phyloP scores from a whole-genome alignment of 1,140 invertebrate genomes.

The Vanessa atalanta region DNA sequence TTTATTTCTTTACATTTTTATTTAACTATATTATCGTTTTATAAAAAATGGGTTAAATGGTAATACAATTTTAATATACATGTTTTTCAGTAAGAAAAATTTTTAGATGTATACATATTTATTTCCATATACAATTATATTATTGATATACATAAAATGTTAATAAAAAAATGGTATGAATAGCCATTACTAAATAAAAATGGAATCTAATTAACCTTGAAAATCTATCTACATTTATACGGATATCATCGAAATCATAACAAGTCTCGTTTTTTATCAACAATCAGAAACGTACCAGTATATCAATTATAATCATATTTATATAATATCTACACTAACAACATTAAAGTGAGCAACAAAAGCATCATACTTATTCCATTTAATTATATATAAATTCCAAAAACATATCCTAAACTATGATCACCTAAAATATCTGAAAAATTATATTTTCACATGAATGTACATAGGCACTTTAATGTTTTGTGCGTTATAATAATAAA shows the following conservation, averaged over 20 bases:
- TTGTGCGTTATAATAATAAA: no score
- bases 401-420: neutral
- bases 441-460: no score
- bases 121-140: no score
- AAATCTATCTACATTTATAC: neutral
- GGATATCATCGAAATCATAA: slow-evolving; percentile 15
- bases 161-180: no score
- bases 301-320: slow-evolving; percentile 22
- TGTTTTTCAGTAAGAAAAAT: no score
- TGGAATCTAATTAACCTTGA: slow-evolving; percentile 8
- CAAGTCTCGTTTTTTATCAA: slow-evolving; percentile 11
- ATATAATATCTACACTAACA: neutral
- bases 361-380: neutral
- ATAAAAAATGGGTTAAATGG: no score
- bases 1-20: no score
- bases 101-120: no score
- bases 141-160: no score
- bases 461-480: no score
- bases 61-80: no score
- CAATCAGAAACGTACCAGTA: slow-evolving; percentile 3
- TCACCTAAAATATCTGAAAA: neutral
- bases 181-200: neutral
- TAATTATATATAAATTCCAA: neutral
- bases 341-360: neutral
- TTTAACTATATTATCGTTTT: no score